These are phyloP conservation scores for Drosophila melanosoma DNA, from an alignment of 2,888 invertebrate species.

Conservation along the genomic window DNA sequence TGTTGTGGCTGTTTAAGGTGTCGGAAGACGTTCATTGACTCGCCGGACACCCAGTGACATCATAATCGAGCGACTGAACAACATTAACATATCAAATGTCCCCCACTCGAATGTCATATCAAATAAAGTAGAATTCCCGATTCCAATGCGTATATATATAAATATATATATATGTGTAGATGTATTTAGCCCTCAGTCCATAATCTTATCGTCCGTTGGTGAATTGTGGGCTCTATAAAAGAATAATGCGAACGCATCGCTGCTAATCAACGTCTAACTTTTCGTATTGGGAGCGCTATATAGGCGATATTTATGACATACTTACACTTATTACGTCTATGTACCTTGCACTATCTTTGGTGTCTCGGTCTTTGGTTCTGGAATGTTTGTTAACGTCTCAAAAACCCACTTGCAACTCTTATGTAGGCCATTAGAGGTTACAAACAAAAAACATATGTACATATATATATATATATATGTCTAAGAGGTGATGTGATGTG, in stretches of 20 bases:
- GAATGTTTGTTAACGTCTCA: constrained; percentile 35
- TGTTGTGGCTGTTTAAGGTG: constrained; percentile 63
- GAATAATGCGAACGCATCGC: constrained; percentile 17
- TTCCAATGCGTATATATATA: background rate
- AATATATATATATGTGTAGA: background rate
- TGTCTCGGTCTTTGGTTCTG: constrained; percentile 5
- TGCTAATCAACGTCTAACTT: constrained; percentile 47
- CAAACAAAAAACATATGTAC: constrained; percentile 4
- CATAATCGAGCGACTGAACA: constrained; percentile 59
- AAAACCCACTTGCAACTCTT: constrained; percentile 22
- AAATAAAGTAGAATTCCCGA: constrained; percentile 15
- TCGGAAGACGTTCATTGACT: constrained; percentile 76
- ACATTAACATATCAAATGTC: constrained; percentile 35
- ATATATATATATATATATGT: constrained; percentile 2
- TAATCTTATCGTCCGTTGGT: constrained; percentile 51
- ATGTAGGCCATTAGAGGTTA: constrained; percentile 60
- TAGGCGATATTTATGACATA: constrained; percentile 37
- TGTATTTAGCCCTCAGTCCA: constrained; percentile 4
- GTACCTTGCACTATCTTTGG: constrained; percentile 57
- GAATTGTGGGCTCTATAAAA: constrained; percentile 26
- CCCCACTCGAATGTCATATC: constrained; percentile 34
- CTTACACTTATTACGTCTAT: constrained; percentile 25
- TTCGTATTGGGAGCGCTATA: constrained; percentile 49
- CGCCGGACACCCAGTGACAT: constrained; percentile 62
- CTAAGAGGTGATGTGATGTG: constrained; percentile 42